A percentile compares a stretch with the other conserved stretches of the same genome.
phyloP scores from a whole-genome alignment of 1,140 invertebrate genomes.

The Zaprionus davidi region DNA sequence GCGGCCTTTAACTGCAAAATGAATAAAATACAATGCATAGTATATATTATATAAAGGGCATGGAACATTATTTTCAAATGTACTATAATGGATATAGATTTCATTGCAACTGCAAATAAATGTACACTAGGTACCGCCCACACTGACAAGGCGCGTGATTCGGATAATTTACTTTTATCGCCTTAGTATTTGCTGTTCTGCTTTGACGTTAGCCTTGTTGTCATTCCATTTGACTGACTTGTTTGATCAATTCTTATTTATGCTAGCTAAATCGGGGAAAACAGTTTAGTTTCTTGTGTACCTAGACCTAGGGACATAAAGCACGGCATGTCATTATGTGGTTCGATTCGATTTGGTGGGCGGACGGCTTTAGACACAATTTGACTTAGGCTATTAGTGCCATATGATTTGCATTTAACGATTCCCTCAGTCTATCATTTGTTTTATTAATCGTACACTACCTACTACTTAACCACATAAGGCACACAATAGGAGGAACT shows the following conservation, averaged over 20 bases:
- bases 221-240: conserved; percentile 79
- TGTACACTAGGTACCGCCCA: not conserved
- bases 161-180: conserved; percentile 43
- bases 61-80: not conserved
- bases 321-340: conserved; percentile 30
- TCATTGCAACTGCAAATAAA: not conserved
- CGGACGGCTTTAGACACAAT: not conserved
- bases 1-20: conserved; percentile 85
- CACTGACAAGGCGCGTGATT: conserved; percentile 37
- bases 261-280: conserved; percentile 30
- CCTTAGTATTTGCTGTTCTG: conserved; percentile 29
- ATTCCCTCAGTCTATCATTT: not conserved
- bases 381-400: not conserved
- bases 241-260: conserved; percentile 79
- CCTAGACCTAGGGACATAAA: not conserved
- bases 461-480: not conserved
- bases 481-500: not conserved
- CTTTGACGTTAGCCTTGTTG: conserved; percentile 50
- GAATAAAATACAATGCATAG: not conserved
- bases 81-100: not conserved
- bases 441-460: conserved; percentile 1
- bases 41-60: not conserved
- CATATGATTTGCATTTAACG: conserved; percentile 5
- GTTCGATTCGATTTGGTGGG: not conserved
- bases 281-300: conserved; percentile 24